A percentile compares a stretch with the other conserved stretches of the same genome.
These are phyloP conservation scores for Tursiops truncatus DNA, from an alignment of 2,113 vertebrate species.

Conservation along the genomic window DNA sequence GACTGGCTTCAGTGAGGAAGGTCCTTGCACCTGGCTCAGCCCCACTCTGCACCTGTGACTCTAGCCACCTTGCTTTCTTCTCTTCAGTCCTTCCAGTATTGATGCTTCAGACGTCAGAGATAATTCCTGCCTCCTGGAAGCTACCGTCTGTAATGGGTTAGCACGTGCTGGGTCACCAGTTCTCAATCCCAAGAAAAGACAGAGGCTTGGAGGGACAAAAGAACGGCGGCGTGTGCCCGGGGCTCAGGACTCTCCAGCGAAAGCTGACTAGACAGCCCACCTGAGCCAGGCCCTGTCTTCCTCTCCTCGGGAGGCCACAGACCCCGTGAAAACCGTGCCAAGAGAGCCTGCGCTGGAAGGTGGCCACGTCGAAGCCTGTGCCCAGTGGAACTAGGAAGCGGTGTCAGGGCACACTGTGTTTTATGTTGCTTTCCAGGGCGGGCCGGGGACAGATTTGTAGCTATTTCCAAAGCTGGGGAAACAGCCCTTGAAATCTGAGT, in stretches of 20 bases:
- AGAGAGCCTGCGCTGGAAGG: background rate
- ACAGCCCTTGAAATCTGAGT: background rate
- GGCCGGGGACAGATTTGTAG: background rate
- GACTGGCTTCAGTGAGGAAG: background rate
- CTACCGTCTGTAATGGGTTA: background rate
- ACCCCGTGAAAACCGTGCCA: background rate
- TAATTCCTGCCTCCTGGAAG: background rate
- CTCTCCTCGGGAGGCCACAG: background rate
- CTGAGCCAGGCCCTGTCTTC: background rate
- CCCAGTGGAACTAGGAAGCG: slow-evolving; percentile 16
- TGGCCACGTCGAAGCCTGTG: background rate
- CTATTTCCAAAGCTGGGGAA: background rate
- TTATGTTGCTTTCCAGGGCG: slow-evolving; percentile 36
- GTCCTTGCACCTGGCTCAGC: background rate
- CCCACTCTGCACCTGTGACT: background rate
- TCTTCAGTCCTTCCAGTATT: background rate
- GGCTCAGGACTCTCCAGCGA: background rate
- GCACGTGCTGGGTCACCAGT: background rate
- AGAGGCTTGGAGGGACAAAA: background rate
- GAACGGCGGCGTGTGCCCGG: background rate
- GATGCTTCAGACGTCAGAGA: background rate
- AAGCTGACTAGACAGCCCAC: background rate
- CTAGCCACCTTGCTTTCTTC: background rate
- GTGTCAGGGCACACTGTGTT: background rate
- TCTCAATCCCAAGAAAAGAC: background rate